Evolutionary conservation across 2,113 vertebrate genomes (phyloP).

Genomic region (Sciurus niger): DNA sequence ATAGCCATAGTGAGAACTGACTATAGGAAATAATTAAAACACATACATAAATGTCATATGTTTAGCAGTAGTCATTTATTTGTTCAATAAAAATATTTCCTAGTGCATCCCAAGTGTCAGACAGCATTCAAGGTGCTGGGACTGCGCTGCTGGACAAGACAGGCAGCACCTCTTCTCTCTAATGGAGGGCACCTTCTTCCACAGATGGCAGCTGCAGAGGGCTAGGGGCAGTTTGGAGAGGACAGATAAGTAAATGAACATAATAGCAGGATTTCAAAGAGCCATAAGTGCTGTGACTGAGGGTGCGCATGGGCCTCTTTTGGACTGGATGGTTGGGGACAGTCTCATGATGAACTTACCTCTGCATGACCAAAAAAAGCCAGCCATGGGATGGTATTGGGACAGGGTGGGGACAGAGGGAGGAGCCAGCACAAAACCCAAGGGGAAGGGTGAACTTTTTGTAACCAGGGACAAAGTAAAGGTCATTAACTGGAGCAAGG

Average conservation of each 20-base stretch:
- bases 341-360: not conserved
- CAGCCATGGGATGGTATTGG: not conserved
- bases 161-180: no score
- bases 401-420: not conserved
- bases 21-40: not conserved
- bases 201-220: no score
- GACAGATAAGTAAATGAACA: not conserved
- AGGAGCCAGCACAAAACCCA: not conserved
- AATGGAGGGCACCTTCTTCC: not conserved
- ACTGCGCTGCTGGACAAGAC: not conserved
- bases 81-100: not conserved
- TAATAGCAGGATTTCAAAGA: not conserved
- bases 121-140: not conserved
- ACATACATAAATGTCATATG: not conserved
- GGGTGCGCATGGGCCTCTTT: not conserved
- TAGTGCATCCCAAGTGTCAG: not conserved
- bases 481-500: not conserved
- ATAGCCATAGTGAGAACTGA: not conserved
- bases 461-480: not conserved
- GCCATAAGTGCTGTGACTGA: not conserved
- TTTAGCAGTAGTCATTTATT: constrained; percentile 12
- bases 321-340: not conserved
- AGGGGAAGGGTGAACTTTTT: not conserved
- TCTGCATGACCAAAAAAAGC: not conserved
- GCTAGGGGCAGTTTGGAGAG: not conserved